These are phyloP conservation scores for Pseudachorutes palmiensis DNA, from an alignment of 1,140 invertebrate species.

Conservation along the genomic window DNA sequence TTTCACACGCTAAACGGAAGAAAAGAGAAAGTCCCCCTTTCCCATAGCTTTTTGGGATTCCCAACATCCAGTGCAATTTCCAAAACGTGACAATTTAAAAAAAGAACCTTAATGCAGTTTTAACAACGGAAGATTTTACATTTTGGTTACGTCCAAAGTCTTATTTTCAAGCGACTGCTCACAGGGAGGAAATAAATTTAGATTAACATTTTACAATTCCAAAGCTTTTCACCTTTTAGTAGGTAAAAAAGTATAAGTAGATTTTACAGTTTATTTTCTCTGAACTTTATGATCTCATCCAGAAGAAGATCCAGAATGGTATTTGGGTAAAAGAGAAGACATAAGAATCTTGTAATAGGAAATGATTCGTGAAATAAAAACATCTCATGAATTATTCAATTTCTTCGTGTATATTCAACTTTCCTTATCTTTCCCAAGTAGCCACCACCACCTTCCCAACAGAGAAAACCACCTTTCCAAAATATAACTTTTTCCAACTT, in stretches of 20 bases:
- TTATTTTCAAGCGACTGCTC: too few relatives aligned
- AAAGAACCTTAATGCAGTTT: too few relatives aligned
- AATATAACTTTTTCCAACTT: slow-evolving; percentile 1
- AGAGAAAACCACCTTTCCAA: not conserved
- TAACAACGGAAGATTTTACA: too few relatives aligned
- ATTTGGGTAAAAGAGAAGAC: not conserved
- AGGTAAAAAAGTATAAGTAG: not conserved
- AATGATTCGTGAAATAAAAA: slow-evolving; percentile 39
- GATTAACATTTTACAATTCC: too few relatives aligned
- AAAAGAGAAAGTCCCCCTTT: not conserved
- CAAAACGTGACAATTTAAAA: too few relatives aligned
- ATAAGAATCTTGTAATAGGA: slow-evolving; percentile 5
- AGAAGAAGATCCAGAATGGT: not conserved
- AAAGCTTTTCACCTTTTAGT: not conserved
- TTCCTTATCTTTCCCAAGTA: not conserved
- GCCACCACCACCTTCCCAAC: not conserved
- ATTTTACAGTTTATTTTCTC: too few relatives aligned
- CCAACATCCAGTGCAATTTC: too few relatives aligned
- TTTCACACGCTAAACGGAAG: slow-evolving; percentile 15
- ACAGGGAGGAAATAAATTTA: too few relatives aligned
- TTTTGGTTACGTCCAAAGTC: too few relatives aligned
- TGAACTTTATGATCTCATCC: not conserved
- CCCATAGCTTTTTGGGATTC: too few relatives aligned
- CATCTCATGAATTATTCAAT: slow-evolving; percentile 38
- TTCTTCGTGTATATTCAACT: slow-evolving; percentile 8